phyloP scores from a whole-genome alignment of 1,140 invertebrate species.

The Bombus confusus region DNA sequence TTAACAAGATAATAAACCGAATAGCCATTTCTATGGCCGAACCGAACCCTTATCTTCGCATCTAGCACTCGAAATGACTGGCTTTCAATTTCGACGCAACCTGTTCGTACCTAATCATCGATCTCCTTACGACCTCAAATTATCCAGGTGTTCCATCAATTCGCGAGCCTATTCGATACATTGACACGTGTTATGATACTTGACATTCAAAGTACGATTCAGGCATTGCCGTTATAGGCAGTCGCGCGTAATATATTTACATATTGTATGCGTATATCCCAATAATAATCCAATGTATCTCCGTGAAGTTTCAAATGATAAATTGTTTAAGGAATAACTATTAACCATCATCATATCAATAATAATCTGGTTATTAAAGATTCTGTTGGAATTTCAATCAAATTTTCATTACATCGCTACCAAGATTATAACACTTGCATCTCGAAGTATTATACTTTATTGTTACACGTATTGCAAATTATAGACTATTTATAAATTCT shows the following conservation, averaged over 20 bases:
- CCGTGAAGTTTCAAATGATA: too few relatives aligned
- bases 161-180: conserved; percentile 2
- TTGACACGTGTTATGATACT: conserved; percentile 15
- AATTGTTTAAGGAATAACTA: neutral
- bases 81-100: neutral
- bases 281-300: too few relatives aligned
- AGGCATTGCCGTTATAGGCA: too few relatives aligned
- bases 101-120: conserved; percentile 2
- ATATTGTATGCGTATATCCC: too few relatives aligned
- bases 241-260: too few relatives aligned
- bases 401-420: neutral
- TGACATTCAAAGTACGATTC: neutral
- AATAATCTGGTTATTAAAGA: neutral
- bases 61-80: conserved; percentile 22
- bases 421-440: too few relatives aligned
- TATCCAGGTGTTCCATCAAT: conserved; percentile 14
- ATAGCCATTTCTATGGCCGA: conserved; percentile 8
- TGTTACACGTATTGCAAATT: too few relatives aligned
- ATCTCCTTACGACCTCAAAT: neutral
- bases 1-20: conserved; percentile 2
- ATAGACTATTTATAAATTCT: too few relatives aligned
- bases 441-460: neutral
- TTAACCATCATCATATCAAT: too few relatives aligned
- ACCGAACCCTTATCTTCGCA: conserved; percentile 14
- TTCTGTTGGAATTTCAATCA: neutral